A percentile compares a stretch with the other conserved stretches of the same genome.
Conservation (phyloP, 2,113 vertebrate species). For the Gallinago media region DNA sequence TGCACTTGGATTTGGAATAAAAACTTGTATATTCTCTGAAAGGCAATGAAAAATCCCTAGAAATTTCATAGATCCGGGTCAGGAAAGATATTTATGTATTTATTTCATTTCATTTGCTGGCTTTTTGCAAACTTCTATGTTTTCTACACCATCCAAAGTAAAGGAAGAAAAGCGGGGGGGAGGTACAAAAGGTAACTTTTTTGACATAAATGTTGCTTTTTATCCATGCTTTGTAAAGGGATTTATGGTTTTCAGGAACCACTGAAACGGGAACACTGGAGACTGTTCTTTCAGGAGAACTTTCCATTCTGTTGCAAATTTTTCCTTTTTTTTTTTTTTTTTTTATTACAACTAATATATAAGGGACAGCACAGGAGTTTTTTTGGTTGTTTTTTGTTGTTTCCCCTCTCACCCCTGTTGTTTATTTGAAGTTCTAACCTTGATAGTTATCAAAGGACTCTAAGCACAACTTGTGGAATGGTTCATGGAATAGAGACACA, state of each 20-base stretch:
- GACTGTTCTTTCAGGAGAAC: neutral
- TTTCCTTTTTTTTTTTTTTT: neutral
- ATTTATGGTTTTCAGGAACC: neutral
- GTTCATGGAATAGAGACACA: accelerated
- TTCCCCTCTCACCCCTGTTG: accelerated
- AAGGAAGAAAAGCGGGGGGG: accelerated
- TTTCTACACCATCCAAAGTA: neutral
- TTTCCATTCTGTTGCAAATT: accelerated
- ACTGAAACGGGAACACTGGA: neutral
- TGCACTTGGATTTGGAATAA: neutral
- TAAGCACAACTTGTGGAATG: neutral
- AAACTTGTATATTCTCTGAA: neutral
- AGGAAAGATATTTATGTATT: neutral
- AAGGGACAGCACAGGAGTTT: neutral
- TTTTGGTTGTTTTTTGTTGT: neutral
- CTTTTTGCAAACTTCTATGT: neutral
- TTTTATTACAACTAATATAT: neutral
- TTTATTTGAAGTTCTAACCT: neutral
- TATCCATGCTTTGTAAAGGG: neutral
- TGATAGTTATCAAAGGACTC: neutral
- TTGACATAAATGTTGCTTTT: neutral
- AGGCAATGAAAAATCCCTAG: neutral
- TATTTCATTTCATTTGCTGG: neutral
- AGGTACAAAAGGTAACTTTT: neutral
- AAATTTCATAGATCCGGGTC: neutral